Evolutionary conservation across 2,113 vertebrate genomes (phyloP), one percentile per base, ranked within the genome.

Genomic region (Progne subis): DNA sequence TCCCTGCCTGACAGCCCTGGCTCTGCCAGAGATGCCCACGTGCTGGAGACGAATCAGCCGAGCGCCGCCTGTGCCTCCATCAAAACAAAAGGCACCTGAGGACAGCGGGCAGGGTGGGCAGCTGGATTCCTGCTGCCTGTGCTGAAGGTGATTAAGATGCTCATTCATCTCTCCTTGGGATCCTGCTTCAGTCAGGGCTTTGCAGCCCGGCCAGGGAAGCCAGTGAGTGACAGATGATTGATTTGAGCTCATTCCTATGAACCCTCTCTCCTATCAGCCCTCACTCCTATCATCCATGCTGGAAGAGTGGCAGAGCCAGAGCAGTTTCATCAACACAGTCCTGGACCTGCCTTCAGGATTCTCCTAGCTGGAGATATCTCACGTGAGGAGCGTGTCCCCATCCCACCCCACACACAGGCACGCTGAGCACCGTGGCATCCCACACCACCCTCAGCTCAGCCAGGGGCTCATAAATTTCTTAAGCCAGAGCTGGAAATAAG

Each of bases 91-190:
- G n/a, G 37, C 2, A 39, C 31, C 77, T 12, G 52, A 79, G 79
- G 75, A 49, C 5, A 1, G 2, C 9, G 1, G 1, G 0, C 11
- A n/a, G 77, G 72, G 71, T 2, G 64, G 52, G 82, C 49, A n/a
- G 82, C 52, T 24, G 86, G 61, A 14, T 37, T 57, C 61, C 23
- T 41, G 64, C 39, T 28, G 43, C 61, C 53, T 31, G 7, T 14
- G 52, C 75, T 82, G 94, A 37, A 75, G 75, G 82, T 70, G 72
- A 55, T 85, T 49, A 61, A 53, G 65, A 64, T 71, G 56, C 80
- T 92, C 70, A 8, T 46, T 71, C 24, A 5, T 32, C 47, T 49
- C 31, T 74, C 60, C 82, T 65, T 17, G 0, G 65, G 65, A 65
- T 50, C 70, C 37, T 68, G 53, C 67, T 52, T 32, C 56, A 56